These are phyloP conservation scores for Spilarctia lutea DNA, from an alignment of 2,888 invertebrate genomes.

Conservation along the genomic window DNA sequence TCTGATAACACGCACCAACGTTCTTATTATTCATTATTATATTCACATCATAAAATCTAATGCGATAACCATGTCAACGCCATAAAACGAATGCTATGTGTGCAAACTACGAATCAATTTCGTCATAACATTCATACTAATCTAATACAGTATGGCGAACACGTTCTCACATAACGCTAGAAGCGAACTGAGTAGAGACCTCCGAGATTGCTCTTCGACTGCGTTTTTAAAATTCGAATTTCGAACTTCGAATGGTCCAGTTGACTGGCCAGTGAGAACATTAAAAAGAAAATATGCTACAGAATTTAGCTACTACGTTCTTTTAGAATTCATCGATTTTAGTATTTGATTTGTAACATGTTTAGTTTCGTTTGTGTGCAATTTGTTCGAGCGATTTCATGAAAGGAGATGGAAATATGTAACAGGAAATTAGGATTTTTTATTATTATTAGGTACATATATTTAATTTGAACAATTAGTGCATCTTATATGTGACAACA, in stretches of 20 bases:
- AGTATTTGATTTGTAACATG: background rate
- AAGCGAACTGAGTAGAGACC: slow-evolving; percentile 48
- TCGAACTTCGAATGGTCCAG: slow-evolving; percentile 58
- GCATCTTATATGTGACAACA: too few relatives aligned
- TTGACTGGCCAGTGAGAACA: slow-evolving; percentile 28
- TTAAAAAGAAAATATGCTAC: slow-evolving; percentile 37
- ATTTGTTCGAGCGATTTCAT: background rate
- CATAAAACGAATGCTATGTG: slow-evolving; percentile 51
- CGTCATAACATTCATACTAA: slow-evolving; percentile 65
- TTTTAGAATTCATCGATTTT: slow-evolving; percentile 2
- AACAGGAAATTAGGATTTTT: too few relatives aligned
- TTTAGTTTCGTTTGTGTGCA: background rate
- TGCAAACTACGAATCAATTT: slow-evolving; percentile 65
- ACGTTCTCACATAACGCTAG: slow-evolving; percentile 73
- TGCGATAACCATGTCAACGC: slow-evolving; percentile 46
- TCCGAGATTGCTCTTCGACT: slow-evolving; percentile 74
- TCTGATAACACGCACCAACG: background rate
- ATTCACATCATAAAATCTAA: slow-evolving; percentile 16
- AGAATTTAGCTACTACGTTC: slow-evolving; percentile 12
- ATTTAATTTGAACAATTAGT: too few relatives aligned
- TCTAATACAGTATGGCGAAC: slow-evolving; percentile 69
- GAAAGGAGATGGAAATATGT: too few relatives aligned
- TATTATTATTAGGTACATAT: too few relatives aligned
- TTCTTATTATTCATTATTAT: slow-evolving; percentile 8
- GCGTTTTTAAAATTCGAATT: slow-evolving; percentile 68